Evolutionary conservation across 2,113 vertebrate species (phyloP), one percentile per base, ranked within the genome.

Genomic region (Poicephalus meyeri): DNA sequence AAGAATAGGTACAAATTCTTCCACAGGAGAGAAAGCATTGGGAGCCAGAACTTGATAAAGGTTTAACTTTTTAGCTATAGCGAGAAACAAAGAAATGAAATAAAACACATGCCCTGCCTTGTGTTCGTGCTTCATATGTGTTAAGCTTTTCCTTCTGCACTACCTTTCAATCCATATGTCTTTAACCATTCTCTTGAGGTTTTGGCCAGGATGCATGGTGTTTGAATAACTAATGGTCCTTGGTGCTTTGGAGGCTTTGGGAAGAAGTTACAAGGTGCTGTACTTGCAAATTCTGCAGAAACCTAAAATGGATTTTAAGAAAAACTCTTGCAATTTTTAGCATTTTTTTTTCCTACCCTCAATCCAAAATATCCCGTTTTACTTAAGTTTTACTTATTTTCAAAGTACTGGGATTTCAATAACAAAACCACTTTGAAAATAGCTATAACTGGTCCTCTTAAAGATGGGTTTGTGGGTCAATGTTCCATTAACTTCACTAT

Each of bases 31-130:
- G 91, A 98, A 98, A 4, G 98, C 97, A 16, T 90, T 98, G 37
- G 98, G 98, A 44, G 98, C 98, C 96, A 99, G 96, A 65, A 99
- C 95, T 95, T 98, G 98, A 91, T 99, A 98, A 41, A 99, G 97
- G 66, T 95, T 97, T 85, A 99, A 96, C 71, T 98, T 98, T 94
- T 98, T 98, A 81, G 98, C 98, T 99, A 93, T 5, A 92, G 74
- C 13, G 82, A 94, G 29, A 31, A 93, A 90, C 33, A 83, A 73
- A 56, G 6, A 63, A 20, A 74, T 31, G 19, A 61, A 44, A 47
- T 60, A 50, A 92, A 86, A 65, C 15, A 90, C 18, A n/a, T 3
- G 31, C 3, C 61, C 19, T 25, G 13, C 33, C 55, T 73, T 80
- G 17, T 39, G 66, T 58, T 56, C 16, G 25, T 25, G 9, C 69